These are phyloP conservation scores for Lepidochrysops patricia DNA, from an alignment of 2,888 invertebrate species.

Conservation along the genomic window DNA sequence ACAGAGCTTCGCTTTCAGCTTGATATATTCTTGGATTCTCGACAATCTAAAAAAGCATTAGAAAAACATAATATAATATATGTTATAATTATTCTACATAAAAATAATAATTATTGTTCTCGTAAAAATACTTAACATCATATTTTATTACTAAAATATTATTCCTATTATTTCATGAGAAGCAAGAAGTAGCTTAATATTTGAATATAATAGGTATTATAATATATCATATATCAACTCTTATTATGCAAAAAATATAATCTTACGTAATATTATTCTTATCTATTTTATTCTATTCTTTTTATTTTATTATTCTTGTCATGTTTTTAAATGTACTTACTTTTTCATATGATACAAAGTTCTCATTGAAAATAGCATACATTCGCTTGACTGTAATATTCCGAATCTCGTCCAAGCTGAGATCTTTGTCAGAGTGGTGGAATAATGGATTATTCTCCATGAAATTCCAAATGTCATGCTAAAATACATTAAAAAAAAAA, in stretches of 20 bases:
- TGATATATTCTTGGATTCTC: constrained; percentile 61
- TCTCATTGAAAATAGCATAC: constrained; percentile 78
- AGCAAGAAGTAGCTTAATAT: too few species aligned
- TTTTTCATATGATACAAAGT: constrained; percentile 74
- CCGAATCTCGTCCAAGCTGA: constrained; percentile 72
- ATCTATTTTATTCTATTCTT: neutral
- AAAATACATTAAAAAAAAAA: constrained; percentile 18
- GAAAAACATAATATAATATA: neutral
- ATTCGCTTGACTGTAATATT: constrained; percentile 73
- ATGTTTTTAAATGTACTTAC: too few species aligned
- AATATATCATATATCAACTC: too few species aligned
- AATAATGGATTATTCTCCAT: constrained; percentile 84
- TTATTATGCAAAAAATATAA: too few species aligned
- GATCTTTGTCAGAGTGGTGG: constrained; percentile 81
- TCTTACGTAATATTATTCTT: too few species aligned
- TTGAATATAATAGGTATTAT: too few species aligned
- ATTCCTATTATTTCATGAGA: too few species aligned
- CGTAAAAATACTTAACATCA: too few species aligned
- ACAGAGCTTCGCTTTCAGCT: constrained; percentile 69
- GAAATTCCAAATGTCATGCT: constrained; percentile 74
- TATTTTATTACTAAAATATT: too few species aligned
- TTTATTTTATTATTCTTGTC: too few species aligned
- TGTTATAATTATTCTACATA: neutral
- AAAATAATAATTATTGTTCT: neutral
- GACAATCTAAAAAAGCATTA: constrained; percentile 46